phyloP scores from a whole-genome alignment of 2,797 vertebrate genomes.

The Catharus ustulatus region DNA sequence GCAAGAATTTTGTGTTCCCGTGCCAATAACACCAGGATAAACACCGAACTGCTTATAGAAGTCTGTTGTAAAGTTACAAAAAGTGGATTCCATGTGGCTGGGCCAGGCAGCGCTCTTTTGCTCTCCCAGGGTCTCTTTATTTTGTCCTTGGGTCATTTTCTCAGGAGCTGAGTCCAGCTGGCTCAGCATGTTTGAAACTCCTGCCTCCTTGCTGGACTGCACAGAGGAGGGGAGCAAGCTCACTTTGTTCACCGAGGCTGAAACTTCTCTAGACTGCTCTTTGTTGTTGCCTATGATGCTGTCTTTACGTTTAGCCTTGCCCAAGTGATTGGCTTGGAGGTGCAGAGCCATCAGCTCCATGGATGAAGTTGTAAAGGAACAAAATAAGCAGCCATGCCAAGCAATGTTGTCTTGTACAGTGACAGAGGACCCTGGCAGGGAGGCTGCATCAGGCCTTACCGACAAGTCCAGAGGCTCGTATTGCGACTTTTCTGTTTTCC shows the following conservation, averaged over 20 bases:
- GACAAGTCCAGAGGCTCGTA: conserved; percentile 96
- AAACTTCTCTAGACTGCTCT: conserved; percentile 82
- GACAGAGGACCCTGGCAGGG: conserved; percentile 90
- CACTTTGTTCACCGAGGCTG: conserved; percentile 69
- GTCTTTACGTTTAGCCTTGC: conserved; percentile 86
- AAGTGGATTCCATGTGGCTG: conserved; percentile 86
- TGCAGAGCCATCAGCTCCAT: conserved; percentile 97
- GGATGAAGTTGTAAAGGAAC: conserved; percentile 95
- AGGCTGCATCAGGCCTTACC: conserved; percentile 87
- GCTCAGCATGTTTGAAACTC: conserved; percentile 75
- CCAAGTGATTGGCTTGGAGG: conserved; percentile 95
- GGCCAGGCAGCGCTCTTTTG: conserved; percentile 86
- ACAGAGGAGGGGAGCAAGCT: conserved; percentile 71
- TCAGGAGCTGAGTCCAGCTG: conserved; percentile 74
- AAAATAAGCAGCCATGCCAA: conserved; percentile 97
- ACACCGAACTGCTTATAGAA: conserved; percentile 94
- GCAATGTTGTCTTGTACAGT: conserved; percentile 94
- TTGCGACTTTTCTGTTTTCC: conserved; percentile 89
- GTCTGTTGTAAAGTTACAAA: conserved; percentile 88
- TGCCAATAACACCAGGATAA: conserved; percentile 81
- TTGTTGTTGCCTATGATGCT: conserved; percentile 78
- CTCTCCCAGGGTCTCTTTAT: conserved; percentile 80
- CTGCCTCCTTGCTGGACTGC: conserved; percentile 76
- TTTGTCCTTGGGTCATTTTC: conserved; percentile 77
- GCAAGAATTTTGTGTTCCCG: conserved; percentile 80